These are phyloP conservation scores for Bovichtus diacanthus DNA, from an alignment of 2,797 vertebrate genomes.

Conservation along the genomic window DNA sequence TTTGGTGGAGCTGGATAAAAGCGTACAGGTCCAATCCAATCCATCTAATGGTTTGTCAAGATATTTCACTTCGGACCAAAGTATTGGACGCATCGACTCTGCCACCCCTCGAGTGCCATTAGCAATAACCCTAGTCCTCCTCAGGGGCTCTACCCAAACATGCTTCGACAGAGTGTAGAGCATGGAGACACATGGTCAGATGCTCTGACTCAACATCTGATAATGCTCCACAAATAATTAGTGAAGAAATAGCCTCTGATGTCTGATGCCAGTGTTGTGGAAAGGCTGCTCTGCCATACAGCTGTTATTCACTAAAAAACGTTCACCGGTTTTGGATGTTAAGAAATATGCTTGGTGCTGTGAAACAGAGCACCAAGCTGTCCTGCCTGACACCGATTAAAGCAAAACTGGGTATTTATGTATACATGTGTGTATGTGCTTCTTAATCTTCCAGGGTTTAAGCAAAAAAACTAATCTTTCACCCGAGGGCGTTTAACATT, in stretches of 20 bases:
- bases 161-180: background rate
- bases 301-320: slow-evolving; percentile 5
- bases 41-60: background rate
- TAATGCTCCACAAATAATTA: background rate
- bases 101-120: background rate
- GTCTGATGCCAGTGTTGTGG: background rate
- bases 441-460: slow-evolving; percentile 35
- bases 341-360: slow-evolving; percentile 22
- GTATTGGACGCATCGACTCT: background rate
- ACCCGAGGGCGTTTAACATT: slow-evolving; percentile 38
- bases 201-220: background rate
- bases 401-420: background rate
- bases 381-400: slow-evolving; percentile 26
- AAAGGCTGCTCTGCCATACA: background rate
- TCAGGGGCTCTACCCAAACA: background rate
- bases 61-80: slow-evolving; percentile 1
- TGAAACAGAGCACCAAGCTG: slow-evolving; percentile 17
- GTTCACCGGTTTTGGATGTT: slow-evolving; percentile 7
- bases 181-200: background rate
- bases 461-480: slow-evolving; percentile 50
- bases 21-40: background rate
- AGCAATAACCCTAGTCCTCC: background rate
- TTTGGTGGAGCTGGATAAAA: background rate
- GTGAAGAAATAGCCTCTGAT: background rate
- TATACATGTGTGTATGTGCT: background rate